Evolutionary conservation across 2,888 invertebrate genomes (phyloP).

Genomic region (Eueremaeus valkanovi): DNA sequence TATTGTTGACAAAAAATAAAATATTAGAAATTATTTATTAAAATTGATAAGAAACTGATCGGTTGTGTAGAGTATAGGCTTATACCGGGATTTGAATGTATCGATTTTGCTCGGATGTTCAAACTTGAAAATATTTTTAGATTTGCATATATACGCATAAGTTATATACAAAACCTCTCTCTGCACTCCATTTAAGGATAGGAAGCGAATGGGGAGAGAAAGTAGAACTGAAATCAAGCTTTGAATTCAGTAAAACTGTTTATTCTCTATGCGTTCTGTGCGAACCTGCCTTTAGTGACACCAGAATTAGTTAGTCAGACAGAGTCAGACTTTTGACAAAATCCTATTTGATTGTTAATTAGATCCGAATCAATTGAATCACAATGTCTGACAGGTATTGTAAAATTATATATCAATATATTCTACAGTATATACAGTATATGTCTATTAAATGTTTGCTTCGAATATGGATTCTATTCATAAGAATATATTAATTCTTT

Average conservation of each 20-base stretch:
- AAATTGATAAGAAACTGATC: too few species aligned
- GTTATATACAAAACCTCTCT: neutral
- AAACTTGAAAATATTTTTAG: slow-evolving; percentile 19
- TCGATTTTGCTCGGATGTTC: neutral
- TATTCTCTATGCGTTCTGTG: slow-evolving; percentile 1
- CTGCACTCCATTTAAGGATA: slow-evolving; percentile 17
- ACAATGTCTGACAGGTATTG: slow-evolving; percentile 18
- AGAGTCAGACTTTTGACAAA: neutral
- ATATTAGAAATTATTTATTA: too few species aligned
- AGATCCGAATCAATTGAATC: neutral
- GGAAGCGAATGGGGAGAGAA: neutral
- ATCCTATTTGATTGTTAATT: slow-evolving; percentile 1
- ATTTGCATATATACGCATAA: neutral
- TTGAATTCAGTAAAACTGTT: slow-evolving; percentile 4
- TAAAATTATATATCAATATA: too few species aligned
- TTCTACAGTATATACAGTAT: too few species aligned
- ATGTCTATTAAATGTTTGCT: too few species aligned
- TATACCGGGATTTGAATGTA: neutral
- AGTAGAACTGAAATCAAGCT: neutral
- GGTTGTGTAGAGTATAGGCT: too few species aligned
- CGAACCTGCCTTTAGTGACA: neutral
- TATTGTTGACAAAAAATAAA: too few species aligned
- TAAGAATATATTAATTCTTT: too few species aligned
- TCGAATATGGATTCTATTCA: too few species aligned
- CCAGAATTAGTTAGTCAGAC: slow-evolving; percentile 6